Evolutionary conservation across 2,113 vertebrate genomes (phyloP).

Genomic region (Pteruthius melanotis): DNA sequence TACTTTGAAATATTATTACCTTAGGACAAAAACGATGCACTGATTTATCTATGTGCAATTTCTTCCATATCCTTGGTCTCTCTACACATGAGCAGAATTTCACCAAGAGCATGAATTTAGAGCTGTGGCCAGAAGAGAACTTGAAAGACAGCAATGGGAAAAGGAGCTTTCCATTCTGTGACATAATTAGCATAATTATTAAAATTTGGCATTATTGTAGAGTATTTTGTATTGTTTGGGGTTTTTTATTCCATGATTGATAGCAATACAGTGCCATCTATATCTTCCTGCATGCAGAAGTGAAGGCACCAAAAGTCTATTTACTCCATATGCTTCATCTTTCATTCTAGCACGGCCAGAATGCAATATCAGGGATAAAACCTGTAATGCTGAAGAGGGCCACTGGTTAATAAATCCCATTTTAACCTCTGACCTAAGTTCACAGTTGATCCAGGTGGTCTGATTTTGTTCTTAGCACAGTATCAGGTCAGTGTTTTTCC

Average conservation of each 20-base stretch:
- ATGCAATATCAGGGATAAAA: background rate
- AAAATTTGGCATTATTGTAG: background rate
- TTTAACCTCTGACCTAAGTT: background rate
- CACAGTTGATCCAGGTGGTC: background rate
- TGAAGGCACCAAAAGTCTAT: background rate
- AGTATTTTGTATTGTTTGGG: background rate
- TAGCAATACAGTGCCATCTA: background rate
- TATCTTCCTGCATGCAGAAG: background rate
- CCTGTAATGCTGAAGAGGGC: background rate
- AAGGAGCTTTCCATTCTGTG: background rate
- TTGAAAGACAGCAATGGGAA: background rate
- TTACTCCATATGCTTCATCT: background rate
- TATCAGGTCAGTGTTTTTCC: background rate
- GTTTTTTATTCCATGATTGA: background rate
- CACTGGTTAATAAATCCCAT: background rate
- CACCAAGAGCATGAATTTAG: background rate
- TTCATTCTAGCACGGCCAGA: background rate
- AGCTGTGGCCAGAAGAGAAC: background rate
- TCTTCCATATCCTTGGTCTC: background rate
- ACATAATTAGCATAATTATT: background rate
- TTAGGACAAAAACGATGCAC: conserved; percentile 18
- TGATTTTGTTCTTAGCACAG: background rate
- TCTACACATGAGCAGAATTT: background rate
- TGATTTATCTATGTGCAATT: background rate
- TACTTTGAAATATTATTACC: conserved; percentile 36